These are phyloP conservation scores for Heteropelma amictum DNA, from an alignment of 2,888 invertebrate genomes.

Conservation along the genomic window DNA sequence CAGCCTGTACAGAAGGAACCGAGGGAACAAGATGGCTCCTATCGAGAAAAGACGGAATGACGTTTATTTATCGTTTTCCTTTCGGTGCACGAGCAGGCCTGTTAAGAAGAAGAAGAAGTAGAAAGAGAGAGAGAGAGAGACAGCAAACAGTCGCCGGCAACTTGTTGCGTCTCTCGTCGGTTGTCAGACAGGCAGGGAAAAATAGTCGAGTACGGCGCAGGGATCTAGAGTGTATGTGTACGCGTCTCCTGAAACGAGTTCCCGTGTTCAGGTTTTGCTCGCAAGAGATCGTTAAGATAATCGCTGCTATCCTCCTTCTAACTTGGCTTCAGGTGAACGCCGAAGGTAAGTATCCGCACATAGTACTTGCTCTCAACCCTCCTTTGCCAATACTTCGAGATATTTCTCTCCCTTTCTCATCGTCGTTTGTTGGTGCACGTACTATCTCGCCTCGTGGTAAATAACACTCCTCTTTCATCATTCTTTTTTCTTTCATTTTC, in stretches of 20 bases:
- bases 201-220: too few relatives aligned
- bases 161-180: background rate
- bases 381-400: constrained; percentile 32
- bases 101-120: too few relatives aligned
- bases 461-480: background rate
- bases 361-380: constrained; percentile 46
- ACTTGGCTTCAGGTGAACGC: constrained; percentile 71
- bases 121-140: too few relatives aligned
- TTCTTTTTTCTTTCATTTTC: constrained; percentile 17
- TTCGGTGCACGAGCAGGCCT: too few relatives aligned
- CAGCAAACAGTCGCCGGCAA: background rate
- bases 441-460: background rate
- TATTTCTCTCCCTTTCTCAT: constrained; percentile 8
- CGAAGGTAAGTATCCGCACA: constrained; percentile 35
- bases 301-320: constrained; percentile 76
- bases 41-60: too few relatives aligned
- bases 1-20: too few relatives aligned
- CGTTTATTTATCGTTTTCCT: too few relatives aligned
- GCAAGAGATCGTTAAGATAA: constrained; percentile 77
- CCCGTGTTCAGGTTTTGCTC: constrained; percentile 76
- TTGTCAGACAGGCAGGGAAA: constrained; percentile 1
- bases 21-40: too few relatives aligned
- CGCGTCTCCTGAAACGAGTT: constrained; percentile 69
- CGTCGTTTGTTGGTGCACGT: constrained; percentile 21
- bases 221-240: constrained; percentile 52